Base-by-base conservation (phyloP, 2,888 invertebrate species). In the Thecophora atra region DNA sequence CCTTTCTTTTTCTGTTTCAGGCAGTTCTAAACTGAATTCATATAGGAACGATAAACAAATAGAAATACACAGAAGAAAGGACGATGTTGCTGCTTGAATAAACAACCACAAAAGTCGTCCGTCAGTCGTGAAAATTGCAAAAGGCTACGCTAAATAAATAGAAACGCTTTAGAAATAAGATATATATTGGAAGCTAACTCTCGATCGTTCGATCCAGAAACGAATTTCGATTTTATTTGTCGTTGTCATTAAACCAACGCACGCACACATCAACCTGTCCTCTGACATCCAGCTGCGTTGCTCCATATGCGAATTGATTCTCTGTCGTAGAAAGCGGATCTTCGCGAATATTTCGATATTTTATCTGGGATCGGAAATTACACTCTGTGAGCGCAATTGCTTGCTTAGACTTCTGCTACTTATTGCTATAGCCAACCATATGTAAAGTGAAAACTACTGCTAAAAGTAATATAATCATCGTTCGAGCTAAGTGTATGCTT, bases 401-500 rank as follows among this genome's bases (percentile, higher is more conserved):
- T 52, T 65, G n/a, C 28, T n/a, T 11, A 51, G 8, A 21, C 5
- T 58, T 30, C 66, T 28, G 8, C 37, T 67, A 52, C 30, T 66
- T 66, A 52, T 67, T 67, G 67, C 67, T 52, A 56, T 54, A 15
- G 54, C 26, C 37, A 62, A 17, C 26, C 28, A 66, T 26, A 52
- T 19, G 15, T 24, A 47, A 67, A 52, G 19, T 21, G 26, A 69
- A 44, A 62, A 28, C 28, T 58, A 51, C 51, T 60, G 69, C 60
- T 69, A 51, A 44, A 69, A 69, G 69, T 69, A 69, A 58, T 37
- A 56, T 58, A 7, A 52, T 70, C 37, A 60, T 37, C 28, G 63
- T 42, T 71, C 26, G 15, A 62, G 13, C 63, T 70, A 28, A 56
- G 64, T 71, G 56, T 66, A 56, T 71, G 66, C 15, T 52, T 71